A percentile compares a stretch with the other conserved stretches of the same genome.
These are phyloP conservation scores for Narcine bancroftii DNA, from an alignment of 2,113 vertebrate species.

Conservation along the genomic window DNA sequence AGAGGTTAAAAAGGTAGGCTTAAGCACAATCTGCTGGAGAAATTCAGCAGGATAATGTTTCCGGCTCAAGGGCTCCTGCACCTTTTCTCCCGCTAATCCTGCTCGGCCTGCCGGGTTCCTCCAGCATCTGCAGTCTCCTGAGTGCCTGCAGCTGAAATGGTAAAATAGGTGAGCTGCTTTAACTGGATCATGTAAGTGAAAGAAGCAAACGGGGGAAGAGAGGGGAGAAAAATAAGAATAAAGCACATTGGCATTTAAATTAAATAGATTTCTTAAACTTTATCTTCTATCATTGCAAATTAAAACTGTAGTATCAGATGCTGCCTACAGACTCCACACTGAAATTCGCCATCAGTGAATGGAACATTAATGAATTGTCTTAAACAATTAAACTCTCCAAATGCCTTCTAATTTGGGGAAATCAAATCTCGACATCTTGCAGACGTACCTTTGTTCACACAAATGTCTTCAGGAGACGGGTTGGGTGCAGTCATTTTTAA, in stretches of 20 bases:
- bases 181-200: no score
- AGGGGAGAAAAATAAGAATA: not conserved
- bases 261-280: not conserved
- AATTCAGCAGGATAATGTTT: no score
- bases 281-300: not conserved
- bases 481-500: not conserved
- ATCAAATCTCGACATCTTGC: not conserved
- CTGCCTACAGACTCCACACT: not conserved
- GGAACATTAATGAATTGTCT: not conserved
- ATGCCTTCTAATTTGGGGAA: not conserved
- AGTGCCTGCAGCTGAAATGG: no score
- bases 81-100: no score
- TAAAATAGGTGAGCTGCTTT: no score
- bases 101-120: no score
- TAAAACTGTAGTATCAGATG: not conserved
- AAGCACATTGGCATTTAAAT: not conserved
- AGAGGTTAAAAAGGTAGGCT: no score
- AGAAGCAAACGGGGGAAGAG: not conserved
- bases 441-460: not conserved
- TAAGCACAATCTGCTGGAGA: no score
- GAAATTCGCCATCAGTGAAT: not conserved
- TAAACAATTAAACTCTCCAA: not conserved
- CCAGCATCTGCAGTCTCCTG: no score
- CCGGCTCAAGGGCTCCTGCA: no score
- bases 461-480: not conserved